A percentile compares a stretch with the other conserved stretches of the same genome.
These are phyloP conservation scores for Beroe forskalii DNA, from an alignment of 37 sponge, comb jelly and placozoan genomes.

Conservation along the genomic window DNA sequence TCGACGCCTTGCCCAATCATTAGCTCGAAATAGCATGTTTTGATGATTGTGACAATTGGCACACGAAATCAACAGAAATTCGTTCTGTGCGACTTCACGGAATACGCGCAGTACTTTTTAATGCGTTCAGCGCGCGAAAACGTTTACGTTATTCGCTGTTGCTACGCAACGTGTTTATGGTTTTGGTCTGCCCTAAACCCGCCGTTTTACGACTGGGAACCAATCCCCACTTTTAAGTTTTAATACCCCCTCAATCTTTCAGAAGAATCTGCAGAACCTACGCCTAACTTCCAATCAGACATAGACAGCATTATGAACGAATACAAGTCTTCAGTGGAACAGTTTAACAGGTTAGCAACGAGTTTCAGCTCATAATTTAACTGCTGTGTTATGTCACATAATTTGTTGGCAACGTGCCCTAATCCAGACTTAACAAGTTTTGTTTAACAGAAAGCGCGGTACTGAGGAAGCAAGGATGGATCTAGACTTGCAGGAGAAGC, in stretches of 20 bases:
- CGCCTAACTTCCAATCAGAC: constrained; percentile 21
- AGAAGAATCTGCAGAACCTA: neutral
- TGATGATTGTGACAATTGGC: too few species aligned
- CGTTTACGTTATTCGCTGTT: neutral
- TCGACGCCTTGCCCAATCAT: too few species aligned
- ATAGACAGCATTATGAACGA: constrained; percentile 41
- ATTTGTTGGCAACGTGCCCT: too few species aligned
- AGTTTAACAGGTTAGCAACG: constrained; percentile 15
- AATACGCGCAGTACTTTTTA: neutral
- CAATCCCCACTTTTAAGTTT: too few species aligned
- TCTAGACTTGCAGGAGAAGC: constrained; percentile 32
- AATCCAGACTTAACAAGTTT: too few species aligned
- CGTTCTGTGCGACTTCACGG: neutral
- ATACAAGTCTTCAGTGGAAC: constrained; percentile 36
- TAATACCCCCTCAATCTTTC: neutral
- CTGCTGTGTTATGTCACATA: too few species aligned
- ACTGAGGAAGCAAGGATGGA: constrained; percentile 40
- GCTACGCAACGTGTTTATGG: neutral
- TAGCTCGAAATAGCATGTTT: too few species aligned
- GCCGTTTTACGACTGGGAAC: too few species aligned
- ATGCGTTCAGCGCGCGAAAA: neutral
- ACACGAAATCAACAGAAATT: too few species aligned
- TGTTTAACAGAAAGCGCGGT: neutral
- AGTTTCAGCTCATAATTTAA: too few species aligned
- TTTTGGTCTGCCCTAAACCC: too few species aligned